These are phyloP conservation scores for Pseudochromis fuscus DNA, from an alignment of 2,797 vertebrate species.

Conservation along the genomic window DNA sequence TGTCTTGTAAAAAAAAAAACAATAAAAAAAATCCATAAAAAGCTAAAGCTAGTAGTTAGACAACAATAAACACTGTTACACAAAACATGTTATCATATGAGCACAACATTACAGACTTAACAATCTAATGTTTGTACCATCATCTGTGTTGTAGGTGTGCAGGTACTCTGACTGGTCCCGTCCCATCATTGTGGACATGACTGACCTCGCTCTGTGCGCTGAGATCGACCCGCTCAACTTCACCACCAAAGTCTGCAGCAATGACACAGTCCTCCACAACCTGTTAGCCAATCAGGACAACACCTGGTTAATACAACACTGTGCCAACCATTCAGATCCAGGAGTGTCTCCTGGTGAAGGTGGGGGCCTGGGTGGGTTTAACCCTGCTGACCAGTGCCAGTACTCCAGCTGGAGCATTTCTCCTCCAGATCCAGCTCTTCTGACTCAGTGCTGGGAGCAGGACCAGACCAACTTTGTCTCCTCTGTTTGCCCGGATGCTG, in stretches of 20 bases:
- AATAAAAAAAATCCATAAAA: too few species aligned
- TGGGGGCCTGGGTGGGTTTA: conserved; percentile 59
- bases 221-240: conserved; percentile 83
- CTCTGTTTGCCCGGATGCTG: conserved; percentile 73
- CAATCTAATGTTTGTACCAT: background rate
- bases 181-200: conserved; percentile 86
- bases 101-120: background rate
- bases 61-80: background rate
- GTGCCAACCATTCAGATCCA: conserved; percentile 71
- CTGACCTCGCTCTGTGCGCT: conserved; percentile 84
- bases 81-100: background rate
- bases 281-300: conserved; percentile 86
- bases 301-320: conserved; percentile 82
- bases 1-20: too few species aligned
- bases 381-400: conserved; percentile 74
- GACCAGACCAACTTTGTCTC: conserved; percentile 82
- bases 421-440: conserved; percentile 70
- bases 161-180: conserved; percentile 81
- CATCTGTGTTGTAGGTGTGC: conserved; percentile 69
- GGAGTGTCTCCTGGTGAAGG: conserved; percentile 20
- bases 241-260: conserved; percentile 80
- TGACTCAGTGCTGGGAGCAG: conserved; percentile 85
- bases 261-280: conserved; percentile 78
- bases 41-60: background rate
- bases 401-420: conserved; percentile 81